These are phyloP conservation scores for Ridgeia piscesae DNA, from an alignment of 1,140 invertebrate genomes.

Conservation along the genomic window DNA sequence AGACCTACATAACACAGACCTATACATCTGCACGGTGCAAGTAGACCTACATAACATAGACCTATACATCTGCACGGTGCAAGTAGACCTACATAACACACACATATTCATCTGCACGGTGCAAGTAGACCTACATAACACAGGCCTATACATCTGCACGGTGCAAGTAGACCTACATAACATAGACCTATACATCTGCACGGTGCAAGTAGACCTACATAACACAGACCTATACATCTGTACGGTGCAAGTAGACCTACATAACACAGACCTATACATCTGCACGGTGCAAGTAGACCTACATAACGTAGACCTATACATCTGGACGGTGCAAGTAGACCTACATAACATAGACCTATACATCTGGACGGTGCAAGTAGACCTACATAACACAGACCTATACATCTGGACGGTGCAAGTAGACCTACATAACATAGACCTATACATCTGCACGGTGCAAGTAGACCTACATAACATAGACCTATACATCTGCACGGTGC, in stretches of 20 bases:
- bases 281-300: background rate
- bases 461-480: background rate
- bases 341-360: background rate
- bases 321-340: background rate
- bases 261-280: background rate
- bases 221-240: background rate
- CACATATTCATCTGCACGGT: background rate
- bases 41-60: background rate
- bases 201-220: background rate
- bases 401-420: background rate
- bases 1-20: background rate
- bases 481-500: background rate
- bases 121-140: background rate
- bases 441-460: background rate
- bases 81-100: background rate
- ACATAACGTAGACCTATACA: background rate
- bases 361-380: background rate
- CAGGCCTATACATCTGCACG: background rate
- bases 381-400: background rate
- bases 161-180: background rate
- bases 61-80: background rate
- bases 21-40: background rate
- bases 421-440: background rate
- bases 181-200: background rate
- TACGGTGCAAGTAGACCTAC: background rate